Base-by-base conservation (phyloP, 2,797 vertebrate species). In the Bradypodion ventrale region DNA sequence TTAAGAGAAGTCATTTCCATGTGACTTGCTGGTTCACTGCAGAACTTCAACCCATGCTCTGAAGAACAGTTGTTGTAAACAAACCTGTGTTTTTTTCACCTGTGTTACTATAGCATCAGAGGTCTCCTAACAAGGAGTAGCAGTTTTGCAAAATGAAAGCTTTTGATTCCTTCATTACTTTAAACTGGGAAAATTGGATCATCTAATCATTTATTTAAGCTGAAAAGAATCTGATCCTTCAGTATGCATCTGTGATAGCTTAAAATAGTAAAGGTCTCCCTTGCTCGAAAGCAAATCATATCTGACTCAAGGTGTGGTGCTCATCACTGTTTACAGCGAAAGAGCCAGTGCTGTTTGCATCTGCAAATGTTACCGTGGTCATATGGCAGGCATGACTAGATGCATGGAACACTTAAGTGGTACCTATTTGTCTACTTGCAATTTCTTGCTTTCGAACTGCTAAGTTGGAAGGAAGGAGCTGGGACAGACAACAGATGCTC, bases 11-110 rank as follows among this genome's bases (percentile, higher is more conserved):
- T 42, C 42, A 69, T 4, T 5, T 46, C 25, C 56, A 63, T 2
- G n/a, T 83, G 72, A 63, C 35, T 56, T 49, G 74, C 15, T 29
- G 42, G 40, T 76, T 76, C 63, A n/a, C 21, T 21, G 29, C 15
- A 37, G 82, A 83, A 60, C 44, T 62, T 5, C 21, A 69, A n/a
- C 27, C 49, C 9, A 5, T 3, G 32, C 44, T 56, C 37, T 23
- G 35, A 40, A 69, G 27, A 83, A 52, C 23, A 9, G 21, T 78
- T 79, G 66, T 74, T 78, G 49, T 75, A 80, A 80, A 79, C 40
- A 75, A 75, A 32, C 68, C 7, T 59, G 5, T 65, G 42, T 79
- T 79, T n/a, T 83, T 46, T 69, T 40, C 27, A 60, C 42, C 66
- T 80, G 70, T 59, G 37, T 69, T 85, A 56, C 49, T n/a, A 46